phyloP scores from a whole-genome alignment of 2,797 vertebrate genomes.

The Takifugu ocellatus region DNA sequence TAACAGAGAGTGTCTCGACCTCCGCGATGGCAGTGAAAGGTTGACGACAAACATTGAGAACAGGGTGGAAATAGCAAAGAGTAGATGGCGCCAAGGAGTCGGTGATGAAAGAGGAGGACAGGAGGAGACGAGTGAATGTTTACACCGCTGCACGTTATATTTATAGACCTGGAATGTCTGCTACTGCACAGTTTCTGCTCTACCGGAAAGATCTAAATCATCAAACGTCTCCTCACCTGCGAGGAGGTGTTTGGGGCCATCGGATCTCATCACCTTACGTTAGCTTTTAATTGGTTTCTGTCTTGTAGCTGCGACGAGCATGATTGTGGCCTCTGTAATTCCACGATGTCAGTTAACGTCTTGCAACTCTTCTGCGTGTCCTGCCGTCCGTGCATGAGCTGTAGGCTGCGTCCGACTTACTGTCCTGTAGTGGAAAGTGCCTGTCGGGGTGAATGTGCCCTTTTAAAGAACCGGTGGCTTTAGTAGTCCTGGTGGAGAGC shows the following conservation, averaged over 20 bases:
- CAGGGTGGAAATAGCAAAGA: slow-evolving; percentile 42
- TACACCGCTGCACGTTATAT: slow-evolving; percentile 58
- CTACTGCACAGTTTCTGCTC: slow-evolving; percentile 34
- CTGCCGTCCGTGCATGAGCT: slow-evolving; percentile 48
- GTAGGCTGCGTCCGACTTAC: slow-evolving; percentile 9
- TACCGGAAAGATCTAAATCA: not conserved
- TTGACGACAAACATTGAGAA: slow-evolving; percentile 28
- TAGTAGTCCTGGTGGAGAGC: slow-evolving; percentile 35
- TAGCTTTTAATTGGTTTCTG: too few relatives aligned
- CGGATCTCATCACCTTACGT: too few relatives aligned
- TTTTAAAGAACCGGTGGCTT: slow-evolving; percentile 37
- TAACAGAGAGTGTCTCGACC: too few relatives aligned
- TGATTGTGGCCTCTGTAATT: slow-evolving; percentile 11
- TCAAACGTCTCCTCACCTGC: too few relatives aligned
- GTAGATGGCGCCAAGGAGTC: slow-evolving; percentile 17
- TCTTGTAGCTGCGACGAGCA: too few relatives aligned
- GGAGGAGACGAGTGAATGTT: slow-evolving; percentile 6
- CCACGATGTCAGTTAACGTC: slow-evolving; percentile 1
- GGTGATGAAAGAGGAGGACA: slow-evolving; percentile 54
- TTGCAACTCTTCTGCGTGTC: slow-evolving; percentile 14
- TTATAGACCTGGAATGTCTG: slow-evolving; percentile 45
- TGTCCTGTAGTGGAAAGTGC: slow-evolving; percentile 51
- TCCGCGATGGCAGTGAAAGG: too few relatives aligned
- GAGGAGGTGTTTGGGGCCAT: too few relatives aligned
- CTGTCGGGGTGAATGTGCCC: slow-evolving; percentile 58